phyloP scores from a whole-genome alignment of 2,113 vertebrate genomes.

The Engraulis encrasicolus region DNA sequence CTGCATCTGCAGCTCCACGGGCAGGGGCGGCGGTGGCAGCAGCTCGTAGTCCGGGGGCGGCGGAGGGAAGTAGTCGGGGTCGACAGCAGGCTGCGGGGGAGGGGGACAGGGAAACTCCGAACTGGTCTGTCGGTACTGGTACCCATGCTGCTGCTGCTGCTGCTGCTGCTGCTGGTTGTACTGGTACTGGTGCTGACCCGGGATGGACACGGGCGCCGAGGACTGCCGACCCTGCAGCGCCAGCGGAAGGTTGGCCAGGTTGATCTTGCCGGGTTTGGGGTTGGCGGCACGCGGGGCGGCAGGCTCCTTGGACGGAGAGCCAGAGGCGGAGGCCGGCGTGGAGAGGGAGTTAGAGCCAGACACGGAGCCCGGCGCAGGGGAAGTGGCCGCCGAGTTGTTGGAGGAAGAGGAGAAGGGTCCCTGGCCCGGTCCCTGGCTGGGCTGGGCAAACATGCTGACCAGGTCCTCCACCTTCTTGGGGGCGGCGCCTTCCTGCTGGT shows the following conservation, averaged over 20 bases:
- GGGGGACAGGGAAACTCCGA: conserved; percentile 86
- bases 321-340: conserved; percentile 75
- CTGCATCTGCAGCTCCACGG: conserved; percentile 83
- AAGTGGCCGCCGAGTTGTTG: neutral
- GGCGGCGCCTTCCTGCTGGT: conserved; percentile 82
- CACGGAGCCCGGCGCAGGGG: neutral
- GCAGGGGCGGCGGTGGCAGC: conserved; percentile 84
- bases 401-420: no score
- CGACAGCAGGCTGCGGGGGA: no score
- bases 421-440: no score
- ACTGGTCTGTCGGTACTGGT: conserved; percentile 70
- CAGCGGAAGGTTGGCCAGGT: conserved; percentile 84
- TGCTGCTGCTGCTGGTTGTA: no score
- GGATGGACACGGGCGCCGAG: no score
- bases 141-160: no score
- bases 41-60: conserved; percentile 88
- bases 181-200: no score
- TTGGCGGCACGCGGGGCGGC: conserved; percentile 81
- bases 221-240: conserved; percentile 76
- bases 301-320: conserved; percentile 85
- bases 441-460: conserved; percentile 86
- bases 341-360: conserved; percentile 55
- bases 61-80: conserved; percentile 74
- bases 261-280: conserved; percentile 93
- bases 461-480: conserved; percentile 91